Evolutionary conservation across 2,888 invertebrate genomes (phyloP).

Genomic region (Hermaeophaga mercurialis): DNA sequence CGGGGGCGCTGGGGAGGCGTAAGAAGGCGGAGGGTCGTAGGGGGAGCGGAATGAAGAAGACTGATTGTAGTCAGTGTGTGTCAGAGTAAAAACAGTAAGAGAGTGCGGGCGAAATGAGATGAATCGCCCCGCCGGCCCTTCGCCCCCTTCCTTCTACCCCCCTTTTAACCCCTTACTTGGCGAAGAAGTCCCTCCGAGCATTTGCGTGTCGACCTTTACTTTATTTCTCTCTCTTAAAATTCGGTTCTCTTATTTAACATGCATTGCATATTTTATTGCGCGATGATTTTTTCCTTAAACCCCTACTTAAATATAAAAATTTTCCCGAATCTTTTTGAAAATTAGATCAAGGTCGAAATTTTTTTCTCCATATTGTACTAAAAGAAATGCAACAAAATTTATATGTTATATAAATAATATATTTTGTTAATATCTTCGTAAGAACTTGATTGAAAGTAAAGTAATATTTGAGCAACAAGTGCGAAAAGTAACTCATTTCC

Average conservation of each 20-base stretch:
- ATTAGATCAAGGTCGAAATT: no score
- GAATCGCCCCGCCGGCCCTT: slow-evolving; percentile 60
- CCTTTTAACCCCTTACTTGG: slow-evolving; percentile 26
- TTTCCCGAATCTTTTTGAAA: no score
- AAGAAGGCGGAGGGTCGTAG: slow-evolving; percentile 38
- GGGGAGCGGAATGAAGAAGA: slow-evolving; percentile 51
- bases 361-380: no score
- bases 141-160: slow-evolving; percentile 32
- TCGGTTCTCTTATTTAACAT: slow-evolving; percentile 42
- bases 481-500: no score
- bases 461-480: no score
- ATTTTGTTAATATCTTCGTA: no score
- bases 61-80: slow-evolving; percentile 59
- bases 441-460: no score
- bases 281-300: slow-evolving; percentile 8
- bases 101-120: slow-evolving; percentile 71
- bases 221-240: slow-evolving; percentile 46
- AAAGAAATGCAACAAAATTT: no score
- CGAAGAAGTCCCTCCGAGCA: slow-evolving; percentile 33
- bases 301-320: no score
- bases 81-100: slow-evolving; percentile 60
- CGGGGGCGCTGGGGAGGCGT: slow-evolving; percentile 45
- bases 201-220: slow-evolving; percentile 45
- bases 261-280: slow-evolving; percentile 34
- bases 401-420: no score